Evolutionary conservation across 2,113 vertebrate genomes (phyloP).

Genomic region (Sylvia atricapilla): DNA sequence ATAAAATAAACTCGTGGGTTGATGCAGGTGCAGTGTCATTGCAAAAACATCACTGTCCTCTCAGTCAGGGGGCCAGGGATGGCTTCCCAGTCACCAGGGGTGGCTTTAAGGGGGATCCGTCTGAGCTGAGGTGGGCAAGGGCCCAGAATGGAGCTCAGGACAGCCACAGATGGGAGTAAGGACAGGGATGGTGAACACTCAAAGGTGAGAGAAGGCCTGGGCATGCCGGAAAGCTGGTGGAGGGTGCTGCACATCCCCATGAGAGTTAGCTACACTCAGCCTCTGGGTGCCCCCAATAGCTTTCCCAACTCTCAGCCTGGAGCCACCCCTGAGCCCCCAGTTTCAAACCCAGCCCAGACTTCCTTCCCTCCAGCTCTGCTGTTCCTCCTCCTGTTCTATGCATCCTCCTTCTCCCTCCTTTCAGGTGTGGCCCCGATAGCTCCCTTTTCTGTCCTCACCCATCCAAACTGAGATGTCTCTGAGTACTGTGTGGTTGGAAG

Average conservation of each 20-base stretch:
- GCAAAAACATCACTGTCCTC: not conserved
- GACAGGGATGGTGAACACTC: not conserved
- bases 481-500: not conserved
- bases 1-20: constrained; percentile 39
- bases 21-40: fast-evolving
- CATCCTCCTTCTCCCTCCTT: no score
- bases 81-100: not conserved
- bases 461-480: not conserved
- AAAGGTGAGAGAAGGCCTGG: not conserved
- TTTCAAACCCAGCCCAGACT: not conserved
- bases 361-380: not conserved
- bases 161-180: not conserved
- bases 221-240: not conserved
- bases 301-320: not conserved
- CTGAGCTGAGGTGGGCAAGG: not conserved
- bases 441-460: not conserved
- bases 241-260: no score
- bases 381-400: no score
- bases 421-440: fast-evolving
- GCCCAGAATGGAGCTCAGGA: not conserved
- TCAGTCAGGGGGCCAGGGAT: no score
- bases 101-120: not conserved
- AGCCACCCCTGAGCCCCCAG: fast-evolving
- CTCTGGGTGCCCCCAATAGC: fast-evolving
- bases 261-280: fast-evolving